Evolutionary conservation across 2,797 vertebrate genomes (phyloP).

Genomic region (Tenualosa thibaudeaui): DNA sequence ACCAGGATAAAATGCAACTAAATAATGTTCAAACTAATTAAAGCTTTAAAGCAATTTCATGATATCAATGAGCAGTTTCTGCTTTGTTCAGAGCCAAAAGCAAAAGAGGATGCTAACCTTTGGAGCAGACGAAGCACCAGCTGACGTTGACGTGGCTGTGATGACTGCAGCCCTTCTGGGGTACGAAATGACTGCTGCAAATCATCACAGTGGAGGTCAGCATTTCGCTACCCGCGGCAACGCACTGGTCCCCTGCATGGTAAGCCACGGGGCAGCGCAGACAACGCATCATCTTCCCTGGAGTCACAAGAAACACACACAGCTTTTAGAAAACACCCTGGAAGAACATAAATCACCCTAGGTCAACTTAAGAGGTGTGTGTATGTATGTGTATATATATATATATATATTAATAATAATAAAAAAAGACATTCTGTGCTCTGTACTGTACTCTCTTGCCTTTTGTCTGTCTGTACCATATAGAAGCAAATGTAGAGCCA

Average conservation of each 20-base stretch:
- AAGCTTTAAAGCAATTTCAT: no score
- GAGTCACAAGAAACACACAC: neutral
- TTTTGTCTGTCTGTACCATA: no score
- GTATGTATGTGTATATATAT: no score
- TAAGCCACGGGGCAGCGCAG: slow-evolving; percentile 94
- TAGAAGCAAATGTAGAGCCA: no score
- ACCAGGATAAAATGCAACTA: no score
- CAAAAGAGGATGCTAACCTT: slow-evolving; percentile 75
- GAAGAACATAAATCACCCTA: no score
- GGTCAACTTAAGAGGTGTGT: no score
- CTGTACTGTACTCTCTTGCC: no score
- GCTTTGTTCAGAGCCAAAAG: no score
- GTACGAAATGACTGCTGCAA: slow-evolving; percentile 91
- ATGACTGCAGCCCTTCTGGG: slow-evolving; percentile 90
- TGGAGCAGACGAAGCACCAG: slow-evolving; percentile 99
- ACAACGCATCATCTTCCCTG: slow-evolving; percentile 92
- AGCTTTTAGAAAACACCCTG: neutral
- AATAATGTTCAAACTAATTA: no score
- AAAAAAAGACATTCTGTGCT: neutral
- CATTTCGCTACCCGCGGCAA: slow-evolving; percentile 89
- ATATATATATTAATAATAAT: no score
- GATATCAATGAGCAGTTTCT: neutral
- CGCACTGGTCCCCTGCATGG: slow-evolving; percentile 86
- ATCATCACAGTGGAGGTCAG: slow-evolving; percentile 85
- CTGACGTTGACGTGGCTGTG: slow-evolving; percentile 97